Base-by-base conservation (phyloP, 2,113 vertebrate species). In the Nesogale talazaci region DNA sequence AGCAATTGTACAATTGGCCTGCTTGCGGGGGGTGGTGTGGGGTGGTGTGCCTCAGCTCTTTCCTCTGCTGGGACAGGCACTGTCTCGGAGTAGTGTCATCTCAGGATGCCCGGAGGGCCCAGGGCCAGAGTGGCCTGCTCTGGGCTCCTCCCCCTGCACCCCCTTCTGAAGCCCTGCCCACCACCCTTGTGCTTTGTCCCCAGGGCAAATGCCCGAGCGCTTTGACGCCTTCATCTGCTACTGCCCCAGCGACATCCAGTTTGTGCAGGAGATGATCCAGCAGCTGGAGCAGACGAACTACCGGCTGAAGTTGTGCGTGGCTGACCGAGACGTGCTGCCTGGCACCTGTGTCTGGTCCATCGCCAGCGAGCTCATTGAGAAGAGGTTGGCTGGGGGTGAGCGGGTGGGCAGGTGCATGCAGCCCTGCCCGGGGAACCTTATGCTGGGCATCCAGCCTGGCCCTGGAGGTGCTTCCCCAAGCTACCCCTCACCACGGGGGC, bases 201-300 rank as follows among this genome's bases (percentile, higher is more conserved):
- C 97, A 99, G 99, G 98, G 94, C 97, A 95, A 0, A 67, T 91
- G 38, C 98, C 99, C 0, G 99, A 99, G 97, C 61, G 95, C 72
- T 99, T 99, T 20, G 99, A 99, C 57, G 99, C 99, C 89, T 99
- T 99, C 97, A 99, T 99, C 97, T 99, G 99, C 97, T 99, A 99
- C 98, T 99, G 99, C 97, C 96, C 98, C 90, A 98, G 97, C 0
- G 99, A 99, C 97, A 98, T 99, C 12, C 90, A 97, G 38, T 99
- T 99, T 94, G 99, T 99, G n/a, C 98, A 98, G 6, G 98, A 99
- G 95, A 99, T 99, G 99, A 99, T 99, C 97, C 98, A 88, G 69
- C 98, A 99, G 96, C 97, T 99, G 97, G 99, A 99, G 42, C 99
- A 99, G 96, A 99, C 98, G 0, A 97, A 99, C 0, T 97, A 97